These are phyloP conservation scores for Acanthiza pusilla DNA, from an alignment of 2,797 vertebrate species.

Conservation along the genomic window DNA sequence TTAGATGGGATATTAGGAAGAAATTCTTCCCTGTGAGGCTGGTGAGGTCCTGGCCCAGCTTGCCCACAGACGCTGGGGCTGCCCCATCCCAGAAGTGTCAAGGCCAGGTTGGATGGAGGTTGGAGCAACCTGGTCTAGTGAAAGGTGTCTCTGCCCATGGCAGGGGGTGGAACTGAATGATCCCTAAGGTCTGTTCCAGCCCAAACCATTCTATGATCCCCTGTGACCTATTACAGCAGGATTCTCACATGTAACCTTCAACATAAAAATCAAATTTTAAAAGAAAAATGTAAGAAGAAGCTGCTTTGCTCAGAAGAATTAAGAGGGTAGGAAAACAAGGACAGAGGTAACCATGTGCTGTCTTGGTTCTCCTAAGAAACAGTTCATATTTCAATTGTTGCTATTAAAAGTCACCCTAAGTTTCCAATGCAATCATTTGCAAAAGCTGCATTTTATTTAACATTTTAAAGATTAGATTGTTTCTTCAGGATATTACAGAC, in stretches of 20 bases:
- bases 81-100: background rate
- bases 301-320: background rate
- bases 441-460: background rate
- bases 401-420: background rate
- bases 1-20: background rate
- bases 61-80: background rate
- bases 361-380: background rate
- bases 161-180: background rate
- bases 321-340: background rate
- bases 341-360: background rate
- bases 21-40: background rate
- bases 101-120: background rate
- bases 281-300: background rate
- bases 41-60: background rate
- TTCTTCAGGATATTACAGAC: background rate
- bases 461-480: background rate
- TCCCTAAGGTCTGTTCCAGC: background rate
- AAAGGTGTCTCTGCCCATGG: background rate
- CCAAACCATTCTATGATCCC: background rate
- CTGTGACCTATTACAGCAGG: background rate
- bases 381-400: background rate
- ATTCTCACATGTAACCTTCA: background rate
- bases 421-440: background rate
- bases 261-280: background rate
- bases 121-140: background rate